phyloP scores from a whole-genome alignment of 2,113 vertebrate species.

The Podilymbus podiceps region DNA sequence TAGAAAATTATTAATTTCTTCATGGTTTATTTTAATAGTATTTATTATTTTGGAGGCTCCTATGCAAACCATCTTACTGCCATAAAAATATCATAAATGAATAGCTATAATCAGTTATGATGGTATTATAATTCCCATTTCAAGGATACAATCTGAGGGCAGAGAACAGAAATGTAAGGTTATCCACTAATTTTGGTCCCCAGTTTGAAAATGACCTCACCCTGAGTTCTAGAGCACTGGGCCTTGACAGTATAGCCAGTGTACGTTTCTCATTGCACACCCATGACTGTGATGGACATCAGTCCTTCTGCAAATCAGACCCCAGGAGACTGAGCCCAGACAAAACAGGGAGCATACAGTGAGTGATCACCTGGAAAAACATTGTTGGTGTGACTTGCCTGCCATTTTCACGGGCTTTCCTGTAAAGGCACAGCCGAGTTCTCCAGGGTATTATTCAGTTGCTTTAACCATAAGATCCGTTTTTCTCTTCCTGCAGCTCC shows the following conservation, averaged over 20 bases:
- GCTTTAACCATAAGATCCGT: not conserved
- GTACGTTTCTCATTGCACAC: not conserved
- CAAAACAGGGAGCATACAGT: not conserved
- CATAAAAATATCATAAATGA: not conserved
- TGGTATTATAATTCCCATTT: not conserved
- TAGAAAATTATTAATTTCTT: not conserved
- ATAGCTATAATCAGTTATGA: not conserved
- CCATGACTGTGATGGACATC: accelerated
- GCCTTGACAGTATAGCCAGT: not conserved
- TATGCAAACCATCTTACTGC: not conserved
- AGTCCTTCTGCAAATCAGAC: not conserved
- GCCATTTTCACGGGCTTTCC: not conserved
- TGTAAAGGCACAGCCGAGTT: not conserved
- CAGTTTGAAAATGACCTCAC: not conserved
- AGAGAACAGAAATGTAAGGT: not conserved
- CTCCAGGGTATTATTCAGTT: not conserved
- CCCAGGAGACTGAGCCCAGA: not conserved
- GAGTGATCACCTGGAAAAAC: not conserved
- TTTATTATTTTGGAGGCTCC: not conserved
- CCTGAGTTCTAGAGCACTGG: not conserved
- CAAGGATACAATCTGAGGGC: not conserved
- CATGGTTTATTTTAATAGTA: not conserved
- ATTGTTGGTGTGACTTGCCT: not conserved
- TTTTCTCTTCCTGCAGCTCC: not conserved
- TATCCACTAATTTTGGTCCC: not conserved